phyloP scores from a whole-genome alignment of 2,888 invertebrate species.

The Oxystoma pomonae region DNA sequence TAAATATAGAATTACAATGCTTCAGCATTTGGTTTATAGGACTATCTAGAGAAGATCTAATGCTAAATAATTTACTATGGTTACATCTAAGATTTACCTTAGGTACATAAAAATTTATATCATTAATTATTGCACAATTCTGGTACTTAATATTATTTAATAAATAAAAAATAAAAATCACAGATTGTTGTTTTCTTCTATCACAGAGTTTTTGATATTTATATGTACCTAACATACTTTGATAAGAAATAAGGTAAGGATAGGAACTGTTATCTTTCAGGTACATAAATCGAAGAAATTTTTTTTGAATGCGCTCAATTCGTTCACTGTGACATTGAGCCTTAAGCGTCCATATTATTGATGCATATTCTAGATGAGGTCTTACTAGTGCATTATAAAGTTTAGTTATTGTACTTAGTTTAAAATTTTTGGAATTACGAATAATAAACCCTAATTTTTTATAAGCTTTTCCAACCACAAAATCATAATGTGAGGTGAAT shows the following conservation, averaged over 20 bases:
- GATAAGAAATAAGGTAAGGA: constrained; percentile 11
- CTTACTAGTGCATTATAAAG: constrained; percentile 14
- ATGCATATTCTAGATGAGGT: constrained; percentile 15
- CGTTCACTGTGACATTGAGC: constrained; percentile 5
- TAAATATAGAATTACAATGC: constrained; percentile 6
- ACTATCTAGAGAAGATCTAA: constrained; percentile 2
- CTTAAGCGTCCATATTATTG: constrained; percentile 11
- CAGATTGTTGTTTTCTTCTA: constrained; percentile 11
- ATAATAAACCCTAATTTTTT: constrained; percentile 10
- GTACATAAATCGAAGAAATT: constrained; percentile 13
- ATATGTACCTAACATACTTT: constrained; percentile 10
- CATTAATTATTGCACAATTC: constrained; percentile 6
- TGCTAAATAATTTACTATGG: constrained; percentile 3
- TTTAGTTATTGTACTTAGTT: constrained; percentile 6
- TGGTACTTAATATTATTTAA: constrained; percentile 5
- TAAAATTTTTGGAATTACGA: constrained; percentile 7
- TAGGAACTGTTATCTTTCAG: constrained; percentile 10
- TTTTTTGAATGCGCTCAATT: constrained; percentile 10
- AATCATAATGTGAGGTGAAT: constrained; percentile 8
- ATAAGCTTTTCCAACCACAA: constrained; percentile 5
- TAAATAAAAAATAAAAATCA: constrained; percentile 9
- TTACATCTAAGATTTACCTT: constrained; percentile 6
- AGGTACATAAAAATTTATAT: constrained; percentile 7
- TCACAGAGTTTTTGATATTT: constrained; percentile 12
- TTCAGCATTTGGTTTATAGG: constrained; percentile 4